Evolutionary conservation across 2,797 vertebrate genomes (phyloP).

Genomic region (Menidia menidia): DNA sequence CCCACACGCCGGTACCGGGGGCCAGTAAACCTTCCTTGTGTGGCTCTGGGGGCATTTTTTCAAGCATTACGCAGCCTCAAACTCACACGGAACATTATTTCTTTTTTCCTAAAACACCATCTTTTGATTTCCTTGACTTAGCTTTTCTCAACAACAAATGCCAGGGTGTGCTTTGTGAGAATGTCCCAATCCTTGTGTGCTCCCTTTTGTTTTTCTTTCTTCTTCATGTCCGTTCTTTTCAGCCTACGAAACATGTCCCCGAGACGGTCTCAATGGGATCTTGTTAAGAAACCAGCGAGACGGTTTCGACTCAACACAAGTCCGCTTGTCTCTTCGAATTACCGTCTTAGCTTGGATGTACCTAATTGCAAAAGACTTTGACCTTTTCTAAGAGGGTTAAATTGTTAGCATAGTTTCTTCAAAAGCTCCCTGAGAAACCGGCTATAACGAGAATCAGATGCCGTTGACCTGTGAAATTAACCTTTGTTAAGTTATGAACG

Average conservation of each 20-base stretch:
- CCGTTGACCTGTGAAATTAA: conserved; percentile 61
- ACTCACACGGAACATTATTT: neutral
- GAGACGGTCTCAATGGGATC: conserved; percentile 15
- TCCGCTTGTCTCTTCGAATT: conserved; percentile 62
- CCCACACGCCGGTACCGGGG: conserved; percentile 5
- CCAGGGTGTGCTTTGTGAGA: neutral
- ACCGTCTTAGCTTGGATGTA: conserved; percentile 28
- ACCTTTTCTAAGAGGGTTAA: conserved; percentile 65
- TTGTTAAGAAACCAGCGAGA: conserved; percentile 53
- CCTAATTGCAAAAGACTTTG: conserved; percentile 59
- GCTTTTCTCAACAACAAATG: neutral
- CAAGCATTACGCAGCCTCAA: conserved; percentile 39
- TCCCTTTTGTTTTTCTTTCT: conserved; percentile 1
- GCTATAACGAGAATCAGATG: conserved; percentile 50
- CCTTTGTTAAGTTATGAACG: conserved; percentile 38
- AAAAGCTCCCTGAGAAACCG: conserved; percentile 43
- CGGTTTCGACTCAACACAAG: conserved; percentile 50
- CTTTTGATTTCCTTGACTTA: conserved; percentile 38
- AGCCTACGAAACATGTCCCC: conserved; percentile 24
- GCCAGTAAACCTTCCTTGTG: conserved; percentile 16
- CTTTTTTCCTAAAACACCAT: conserved; percentile 26
- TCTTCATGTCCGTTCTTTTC: conserved; percentile 1
- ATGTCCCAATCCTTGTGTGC: neutral
- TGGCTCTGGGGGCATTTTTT: conserved; percentile 38
- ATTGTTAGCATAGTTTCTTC: conserved; percentile 61